Percentiles rank a stretch among this genome's conserved stretches.
Conservation (phyloP, 2,888 invertebrate species). For the Ethmia dodecea region DNA sequence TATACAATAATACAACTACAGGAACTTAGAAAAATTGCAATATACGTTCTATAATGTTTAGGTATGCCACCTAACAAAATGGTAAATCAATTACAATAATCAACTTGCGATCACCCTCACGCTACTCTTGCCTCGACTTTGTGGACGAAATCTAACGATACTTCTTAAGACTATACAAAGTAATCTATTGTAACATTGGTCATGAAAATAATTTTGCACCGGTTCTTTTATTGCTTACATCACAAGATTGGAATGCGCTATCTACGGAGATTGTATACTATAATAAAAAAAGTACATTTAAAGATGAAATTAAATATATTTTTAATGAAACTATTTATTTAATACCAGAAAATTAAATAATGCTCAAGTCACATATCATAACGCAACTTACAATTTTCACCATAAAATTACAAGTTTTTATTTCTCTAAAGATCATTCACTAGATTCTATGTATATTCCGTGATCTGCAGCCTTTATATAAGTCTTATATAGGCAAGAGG, state of each 20-base stretch:
- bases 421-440: slow-evolving; percentile 57
- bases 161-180: slow-evolving; percentile 52
- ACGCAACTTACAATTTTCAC: slow-evolving; percentile 78
- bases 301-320: slow-evolving; percentile 8
- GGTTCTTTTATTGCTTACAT: slow-evolving; percentile 32
- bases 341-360: slow-evolving; percentile 18
- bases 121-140: slow-evolving; percentile 27
- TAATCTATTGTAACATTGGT: slow-evolving; percentile 56
- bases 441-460: slow-evolving; percentile 75
- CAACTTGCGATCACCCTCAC: slow-evolving; percentile 35
- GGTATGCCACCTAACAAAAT: slow-evolving; percentile 72
- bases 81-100: slow-evolving; percentile 52
- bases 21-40: slow-evolving; percentile 78
- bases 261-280: slow-evolving; percentile 34
- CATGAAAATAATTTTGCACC: slow-evolving; percentile 51
- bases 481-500: slow-evolving; percentile 80
- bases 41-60: slow-evolving; percentile 71
- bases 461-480: slow-evolving; percentile 79
- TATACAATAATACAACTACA: slow-evolving; percentile 76
- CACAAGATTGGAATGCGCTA: slow-evolving; percentile 69
- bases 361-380: slow-evolving; percentile 71
- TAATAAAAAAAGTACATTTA: background rate
- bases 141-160: slow-evolving; percentile 48
- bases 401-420: slow-evolving; percentile 71
- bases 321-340: slow-evolving; percentile 5